Conservation (phyloP, 2,113 vertebrate species). For the Gymnorhina tibicen region DNA sequence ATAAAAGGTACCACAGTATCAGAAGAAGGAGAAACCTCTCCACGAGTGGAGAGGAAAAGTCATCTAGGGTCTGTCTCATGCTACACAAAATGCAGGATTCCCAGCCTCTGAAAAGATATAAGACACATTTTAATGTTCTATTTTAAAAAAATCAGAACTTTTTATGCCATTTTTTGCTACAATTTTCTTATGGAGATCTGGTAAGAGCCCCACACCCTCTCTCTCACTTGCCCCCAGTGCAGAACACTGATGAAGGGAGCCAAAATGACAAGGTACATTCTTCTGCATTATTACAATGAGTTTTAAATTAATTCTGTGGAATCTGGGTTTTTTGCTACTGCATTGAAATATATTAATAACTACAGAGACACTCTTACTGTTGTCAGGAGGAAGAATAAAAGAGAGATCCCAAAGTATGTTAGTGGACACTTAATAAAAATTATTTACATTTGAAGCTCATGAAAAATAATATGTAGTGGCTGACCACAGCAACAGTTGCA, state of each 20-base stretch:
- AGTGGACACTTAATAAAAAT: neutral
- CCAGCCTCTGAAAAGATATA: neutral
- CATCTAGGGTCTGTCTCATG: neutral
- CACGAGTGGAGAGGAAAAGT: neutral
- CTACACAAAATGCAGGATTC: neutral
- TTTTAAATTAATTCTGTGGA: neutral
- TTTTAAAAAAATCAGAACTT: fast-evolving
- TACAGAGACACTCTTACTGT: neutral
- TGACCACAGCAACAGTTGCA: neutral
- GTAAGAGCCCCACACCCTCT: neutral
- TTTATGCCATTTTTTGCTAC: neutral
- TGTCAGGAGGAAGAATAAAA: neutral
- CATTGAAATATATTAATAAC: neutral
- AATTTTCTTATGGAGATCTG: neutral
- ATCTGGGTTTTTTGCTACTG: neutral
- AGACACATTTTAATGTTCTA: neutral
- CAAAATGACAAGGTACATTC: fast-evolving
- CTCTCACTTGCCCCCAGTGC: neutral
- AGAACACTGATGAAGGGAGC: neutral
- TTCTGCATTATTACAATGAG: neutral
- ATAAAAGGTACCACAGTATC: neutral
- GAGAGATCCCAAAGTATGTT: neutral
- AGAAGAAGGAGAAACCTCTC: neutral
- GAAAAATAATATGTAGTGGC: neutral
- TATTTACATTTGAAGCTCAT: neutral